Evolutionary conservation across 1,140 invertebrate genomes (phyloP).

Genomic region (Papilio polyxenes): DNA sequence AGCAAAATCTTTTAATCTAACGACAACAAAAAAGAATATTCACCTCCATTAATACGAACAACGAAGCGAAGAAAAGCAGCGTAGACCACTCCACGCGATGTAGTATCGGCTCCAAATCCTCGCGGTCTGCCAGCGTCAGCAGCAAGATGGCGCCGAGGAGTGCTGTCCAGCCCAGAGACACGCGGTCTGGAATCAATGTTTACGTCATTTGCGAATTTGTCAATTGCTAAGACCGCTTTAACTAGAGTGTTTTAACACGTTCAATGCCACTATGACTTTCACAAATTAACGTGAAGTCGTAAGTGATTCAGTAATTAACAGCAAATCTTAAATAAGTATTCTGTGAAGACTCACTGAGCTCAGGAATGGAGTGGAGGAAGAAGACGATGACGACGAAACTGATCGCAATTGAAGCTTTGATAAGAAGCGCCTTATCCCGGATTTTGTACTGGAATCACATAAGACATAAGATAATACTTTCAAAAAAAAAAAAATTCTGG

Average conservation of each 20-base stretch:
- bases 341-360: conserved; percentile 81
- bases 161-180: conserved; percentile 89
- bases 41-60: conserved; percentile 95
- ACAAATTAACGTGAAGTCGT: too few species aligned
- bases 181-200: conserved; percentile 60
- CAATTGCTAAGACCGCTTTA: background rate
- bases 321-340: background rate
- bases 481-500: too few species aligned
- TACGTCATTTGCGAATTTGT: background rate
- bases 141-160: conserved; percentile 90
- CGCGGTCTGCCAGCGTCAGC: conserved; percentile 88
- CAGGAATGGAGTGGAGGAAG: conserved; percentile 89
- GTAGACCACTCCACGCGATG: conserved; percentile 94
- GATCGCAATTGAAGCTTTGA: conserved; percentile 87
- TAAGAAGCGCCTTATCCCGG: conserved; percentile 85
- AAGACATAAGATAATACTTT: background rate
- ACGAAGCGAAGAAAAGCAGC: conserved; percentile 92
- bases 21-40: background rate
- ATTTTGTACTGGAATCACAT: conserved; percentile 87
- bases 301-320: too few species aligned
- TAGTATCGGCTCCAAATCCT: conserved; percentile 90
- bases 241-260: too few species aligned
- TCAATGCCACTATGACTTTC: too few species aligned
- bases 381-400: conserved; percentile 88
- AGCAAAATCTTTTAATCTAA: background rate